These are phyloP conservation scores for Laterallus jamaicensis DNA, from an alignment of 2,113 vertebrate genomes.

Conservation along the genomic window DNA sequence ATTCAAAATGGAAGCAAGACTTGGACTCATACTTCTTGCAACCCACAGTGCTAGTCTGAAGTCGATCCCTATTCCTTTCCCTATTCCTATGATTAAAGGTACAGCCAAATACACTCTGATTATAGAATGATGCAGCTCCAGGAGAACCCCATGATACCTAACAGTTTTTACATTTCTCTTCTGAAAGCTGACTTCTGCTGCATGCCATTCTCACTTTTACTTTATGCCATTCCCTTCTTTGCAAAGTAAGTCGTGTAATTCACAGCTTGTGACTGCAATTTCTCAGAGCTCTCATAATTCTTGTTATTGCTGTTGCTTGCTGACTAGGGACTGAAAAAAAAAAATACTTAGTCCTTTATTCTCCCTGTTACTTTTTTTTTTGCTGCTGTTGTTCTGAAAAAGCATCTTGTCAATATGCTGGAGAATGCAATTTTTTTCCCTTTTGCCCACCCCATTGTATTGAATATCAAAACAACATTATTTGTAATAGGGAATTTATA, in stretches of 20 bases:
- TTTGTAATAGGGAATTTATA: neutral
- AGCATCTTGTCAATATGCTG: neutral
- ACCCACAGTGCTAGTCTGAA: neutral
- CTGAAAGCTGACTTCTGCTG: neutral
- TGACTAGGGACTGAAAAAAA: neutral
- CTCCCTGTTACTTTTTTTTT: neutral
- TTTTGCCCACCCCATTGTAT: neutral
- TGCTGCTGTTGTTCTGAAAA: neutral
- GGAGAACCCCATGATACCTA: neutral
- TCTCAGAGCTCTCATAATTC: neutral
- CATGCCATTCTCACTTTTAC: neutral
- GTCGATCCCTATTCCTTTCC: neutral
- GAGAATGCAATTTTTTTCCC: neutral
- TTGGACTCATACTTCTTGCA: neutral
- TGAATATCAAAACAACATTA: neutral
- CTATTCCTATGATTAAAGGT: neutral
- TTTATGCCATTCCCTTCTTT: neutral
- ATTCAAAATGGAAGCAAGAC: neutral
- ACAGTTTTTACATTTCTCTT: neutral
- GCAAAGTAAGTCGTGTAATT: neutral
- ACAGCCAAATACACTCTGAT: neutral
- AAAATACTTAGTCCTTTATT: neutral
- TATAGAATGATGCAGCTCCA: neutral
- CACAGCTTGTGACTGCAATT: neutral
- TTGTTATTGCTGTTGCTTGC: neutral